phyloP scores from a whole-genome alignment of 2,797 vertebrate genomes.

The Erpetoichthys calabaricus region DNA sequence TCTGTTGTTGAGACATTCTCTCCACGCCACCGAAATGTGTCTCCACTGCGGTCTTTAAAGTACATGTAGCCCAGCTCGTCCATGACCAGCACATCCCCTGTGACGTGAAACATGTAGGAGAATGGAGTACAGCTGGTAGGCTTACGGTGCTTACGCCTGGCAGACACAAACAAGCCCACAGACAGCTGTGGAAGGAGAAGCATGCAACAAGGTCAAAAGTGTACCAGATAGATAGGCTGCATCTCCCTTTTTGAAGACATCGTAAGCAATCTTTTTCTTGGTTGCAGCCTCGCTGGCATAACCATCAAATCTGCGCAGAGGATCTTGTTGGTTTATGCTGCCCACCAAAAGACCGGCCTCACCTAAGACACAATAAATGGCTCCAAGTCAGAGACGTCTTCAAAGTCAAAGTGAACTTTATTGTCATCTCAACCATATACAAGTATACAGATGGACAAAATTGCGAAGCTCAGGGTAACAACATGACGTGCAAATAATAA shows the following conservation, averaged over 20 bases:
- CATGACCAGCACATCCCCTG: slow-evolving; percentile 76
- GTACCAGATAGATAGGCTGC: slow-evolving; percentile 65
- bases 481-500: no score
- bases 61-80: slow-evolving; percentile 80
- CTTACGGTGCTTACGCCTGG: no score
- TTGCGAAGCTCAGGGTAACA: no score
- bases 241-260: slow-evolving; percentile 64
- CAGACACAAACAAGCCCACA: background rate
- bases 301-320: slow-evolving; percentile 68
- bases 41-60: slow-evolving; percentile 68
- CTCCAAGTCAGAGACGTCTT: no score
- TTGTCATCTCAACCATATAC: no score
- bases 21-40: slow-evolving; percentile 78
- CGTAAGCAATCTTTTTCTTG: slow-evolving; percentile 52
- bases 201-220: no score
- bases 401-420: no score
- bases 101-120: background rate
- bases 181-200: background rate
- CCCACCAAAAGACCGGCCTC: slow-evolving; percentile 67
- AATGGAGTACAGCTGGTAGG: no score
- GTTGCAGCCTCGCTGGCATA: slow-evolving; percentile 59
- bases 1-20: slow-evolving; percentile 77
- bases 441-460: no score
- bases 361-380: slow-evolving; percentile 30
- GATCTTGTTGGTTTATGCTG: slow-evolving; percentile 56